Conservation (phyloP, 1,140 invertebrate species). For the Branchinecta lindahli region DNA sequence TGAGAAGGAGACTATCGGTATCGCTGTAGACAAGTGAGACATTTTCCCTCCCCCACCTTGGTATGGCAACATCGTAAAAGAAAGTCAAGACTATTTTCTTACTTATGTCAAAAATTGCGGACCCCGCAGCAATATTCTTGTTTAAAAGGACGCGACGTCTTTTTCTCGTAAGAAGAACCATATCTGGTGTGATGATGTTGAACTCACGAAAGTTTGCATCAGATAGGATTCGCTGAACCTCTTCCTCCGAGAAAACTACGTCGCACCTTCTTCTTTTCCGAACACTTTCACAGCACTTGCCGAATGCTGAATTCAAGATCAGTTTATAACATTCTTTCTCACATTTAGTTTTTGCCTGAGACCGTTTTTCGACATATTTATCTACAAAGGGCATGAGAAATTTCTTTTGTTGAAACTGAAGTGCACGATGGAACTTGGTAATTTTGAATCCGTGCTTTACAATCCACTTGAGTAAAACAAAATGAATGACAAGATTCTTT, state of each 20-base stretch:
- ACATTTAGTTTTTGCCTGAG: slow-evolving; percentile 2
- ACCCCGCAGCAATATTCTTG: not conserved
- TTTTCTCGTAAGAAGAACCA: not conserved
- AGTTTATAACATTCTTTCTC: not conserved
- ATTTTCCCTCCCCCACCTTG: not conserved
- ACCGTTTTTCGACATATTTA: not conserved
- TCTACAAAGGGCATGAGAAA: not conserved
- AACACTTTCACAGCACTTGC: not conserved
- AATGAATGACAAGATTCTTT: not conserved
- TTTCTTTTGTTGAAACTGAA: not conserved
- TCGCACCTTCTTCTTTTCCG: not conserved
- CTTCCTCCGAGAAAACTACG: not conserved
- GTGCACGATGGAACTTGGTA: not conserved
- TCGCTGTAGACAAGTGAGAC: not conserved
- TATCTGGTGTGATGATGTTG: not conserved
- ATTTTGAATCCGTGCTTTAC: not conserved
- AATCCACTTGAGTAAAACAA: not conserved
- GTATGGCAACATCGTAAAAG: not conserved
- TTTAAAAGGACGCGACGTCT: not conserved
- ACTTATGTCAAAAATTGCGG: not conserved
- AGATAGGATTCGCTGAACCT: not conserved
- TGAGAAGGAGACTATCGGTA: not conserved
- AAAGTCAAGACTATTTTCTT: not conserved
- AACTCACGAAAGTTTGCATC: not conserved
- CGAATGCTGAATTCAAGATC: not conserved